These are phyloP conservation scores for Melanotaenia trifasciata DNA, from an alignment of 2,797 vertebrate genomes.

Conservation along the genomic window DNA sequence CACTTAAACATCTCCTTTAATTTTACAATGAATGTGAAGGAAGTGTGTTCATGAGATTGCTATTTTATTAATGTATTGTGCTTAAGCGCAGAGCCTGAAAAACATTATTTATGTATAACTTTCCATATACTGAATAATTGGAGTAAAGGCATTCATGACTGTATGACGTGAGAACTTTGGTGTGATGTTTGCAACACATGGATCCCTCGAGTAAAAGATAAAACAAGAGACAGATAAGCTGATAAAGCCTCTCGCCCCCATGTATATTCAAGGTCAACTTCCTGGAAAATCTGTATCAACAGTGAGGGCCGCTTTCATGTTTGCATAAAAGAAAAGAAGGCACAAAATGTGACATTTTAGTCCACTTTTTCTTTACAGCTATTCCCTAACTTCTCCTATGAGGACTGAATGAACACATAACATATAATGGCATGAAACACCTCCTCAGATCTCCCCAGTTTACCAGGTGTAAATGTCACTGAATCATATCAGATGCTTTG, in stretches of 20 bases:
- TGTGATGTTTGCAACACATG: not conserved
- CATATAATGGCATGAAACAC: not conserved
- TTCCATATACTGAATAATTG: not conserved
- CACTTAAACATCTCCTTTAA: not conserved
- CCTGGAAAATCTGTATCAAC: not conserved
- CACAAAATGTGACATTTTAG: not conserved
- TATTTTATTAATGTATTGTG: too few species aligned
- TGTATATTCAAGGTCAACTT: not conserved
- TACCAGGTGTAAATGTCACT: constrained; percentile 4
- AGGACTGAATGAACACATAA: constrained; percentile 9
- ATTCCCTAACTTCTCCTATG: not conserved
- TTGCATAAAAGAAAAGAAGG: not conserved
- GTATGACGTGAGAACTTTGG: not conserved
- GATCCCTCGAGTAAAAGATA: too few species aligned
- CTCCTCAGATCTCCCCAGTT: constrained; percentile 3
- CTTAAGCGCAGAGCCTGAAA: too few species aligned
- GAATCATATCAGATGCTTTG: constrained; percentile 12
- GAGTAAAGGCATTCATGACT: not conserved
- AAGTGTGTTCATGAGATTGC: too few species aligned
- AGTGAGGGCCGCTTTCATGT: not conserved
- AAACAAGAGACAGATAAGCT: not conserved
- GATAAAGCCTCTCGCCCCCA: not conserved
- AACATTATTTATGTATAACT: not conserved
- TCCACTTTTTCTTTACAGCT: not conserved
- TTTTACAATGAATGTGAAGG: not conserved